phyloP scores from a whole-genome alignment of 1,140 invertebrate genomes.

The Microplitis mediator region DNA sequence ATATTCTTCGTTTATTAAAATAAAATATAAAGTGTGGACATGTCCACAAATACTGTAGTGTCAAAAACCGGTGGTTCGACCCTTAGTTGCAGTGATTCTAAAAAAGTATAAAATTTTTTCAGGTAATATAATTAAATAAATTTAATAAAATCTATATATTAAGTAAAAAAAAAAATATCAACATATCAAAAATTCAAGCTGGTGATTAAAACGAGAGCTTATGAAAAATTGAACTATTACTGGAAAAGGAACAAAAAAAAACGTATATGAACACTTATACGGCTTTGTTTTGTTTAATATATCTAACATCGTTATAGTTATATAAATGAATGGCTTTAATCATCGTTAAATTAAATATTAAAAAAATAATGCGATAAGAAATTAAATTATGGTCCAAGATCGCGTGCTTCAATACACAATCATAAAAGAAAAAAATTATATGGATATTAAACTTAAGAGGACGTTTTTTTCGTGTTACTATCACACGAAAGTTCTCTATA shows the following conservation, averaged over 20 bases:
- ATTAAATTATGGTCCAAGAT: background rate
- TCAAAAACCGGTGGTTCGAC: no score
- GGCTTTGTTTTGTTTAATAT: no score
- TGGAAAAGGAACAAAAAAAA: no score
- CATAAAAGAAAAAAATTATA: background rate
- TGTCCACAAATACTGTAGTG: no score
- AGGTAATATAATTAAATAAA: constrained; percentile 16
- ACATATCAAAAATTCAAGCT: background rate
- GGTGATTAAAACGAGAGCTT: background rate
- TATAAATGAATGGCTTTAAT: no score
- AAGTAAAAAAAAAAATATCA: background rate
- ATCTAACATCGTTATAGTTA: no score
- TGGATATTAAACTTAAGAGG: background rate
- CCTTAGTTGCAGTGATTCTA: background rate
- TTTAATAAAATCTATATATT: background rate
- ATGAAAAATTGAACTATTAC: no score
- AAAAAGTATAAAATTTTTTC: background rate
- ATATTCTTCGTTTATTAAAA: no score
- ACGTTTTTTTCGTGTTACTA: background rate
- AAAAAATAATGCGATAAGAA: background rate
- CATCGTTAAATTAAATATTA: background rate
- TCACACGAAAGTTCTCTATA: background rate
- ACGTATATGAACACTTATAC: no score
- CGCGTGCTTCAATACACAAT: background rate
- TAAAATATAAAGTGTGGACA: no score